Evolutionary conservation across 1,140 invertebrate species (phyloP).

Genomic region (Neodiprion virginianus): DNA sequence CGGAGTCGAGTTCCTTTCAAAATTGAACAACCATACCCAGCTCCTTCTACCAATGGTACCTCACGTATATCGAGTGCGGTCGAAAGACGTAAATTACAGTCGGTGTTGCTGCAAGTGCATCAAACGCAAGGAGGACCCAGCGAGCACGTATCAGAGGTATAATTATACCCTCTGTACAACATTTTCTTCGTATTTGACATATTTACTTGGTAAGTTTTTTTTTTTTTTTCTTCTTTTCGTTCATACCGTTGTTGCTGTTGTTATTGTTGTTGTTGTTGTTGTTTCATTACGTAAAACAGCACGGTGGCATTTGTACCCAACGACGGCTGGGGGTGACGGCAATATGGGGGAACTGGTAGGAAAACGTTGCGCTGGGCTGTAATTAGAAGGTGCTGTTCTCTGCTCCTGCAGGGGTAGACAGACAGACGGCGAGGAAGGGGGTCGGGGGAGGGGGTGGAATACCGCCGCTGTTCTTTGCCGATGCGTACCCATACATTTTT

Average conservation of each 20-base stretch:
- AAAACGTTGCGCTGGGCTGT: constrained; percentile 44
- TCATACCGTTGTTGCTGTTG: no score
- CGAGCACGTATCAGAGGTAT: neutral
- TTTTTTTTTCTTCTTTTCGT: neutral
- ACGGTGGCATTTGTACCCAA: constrained; percentile 62
- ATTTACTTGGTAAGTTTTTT: neutral
- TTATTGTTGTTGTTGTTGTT: no score
- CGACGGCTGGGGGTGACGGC: constrained; percentile 43
- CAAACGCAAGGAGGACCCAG: neutral
- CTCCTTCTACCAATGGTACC: neutral
- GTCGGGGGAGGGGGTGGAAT: constrained; percentile 23
- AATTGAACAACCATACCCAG: neutral
- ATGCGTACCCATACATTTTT: constrained; percentile 27
- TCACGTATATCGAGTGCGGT: neutral
- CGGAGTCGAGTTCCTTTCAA: neutral
- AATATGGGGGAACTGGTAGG: constrained; percentile 35
- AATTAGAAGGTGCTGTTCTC: constrained; percentile 56
- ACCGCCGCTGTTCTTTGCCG: constrained; percentile 21
- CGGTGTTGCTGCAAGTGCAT: neutral
- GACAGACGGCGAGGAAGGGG: constrained; percentile 13
- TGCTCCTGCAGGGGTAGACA: constrained; percentile 29
- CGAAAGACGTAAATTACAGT: neutral
- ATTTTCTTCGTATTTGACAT: constrained; percentile 1
- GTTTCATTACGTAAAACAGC: constrained; percentile 39
- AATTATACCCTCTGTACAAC: neutral